phyloP scores from a whole-genome alignment of 2,113 vertebrate species.

The Boulengeromyrus knoepffleri region DNA sequence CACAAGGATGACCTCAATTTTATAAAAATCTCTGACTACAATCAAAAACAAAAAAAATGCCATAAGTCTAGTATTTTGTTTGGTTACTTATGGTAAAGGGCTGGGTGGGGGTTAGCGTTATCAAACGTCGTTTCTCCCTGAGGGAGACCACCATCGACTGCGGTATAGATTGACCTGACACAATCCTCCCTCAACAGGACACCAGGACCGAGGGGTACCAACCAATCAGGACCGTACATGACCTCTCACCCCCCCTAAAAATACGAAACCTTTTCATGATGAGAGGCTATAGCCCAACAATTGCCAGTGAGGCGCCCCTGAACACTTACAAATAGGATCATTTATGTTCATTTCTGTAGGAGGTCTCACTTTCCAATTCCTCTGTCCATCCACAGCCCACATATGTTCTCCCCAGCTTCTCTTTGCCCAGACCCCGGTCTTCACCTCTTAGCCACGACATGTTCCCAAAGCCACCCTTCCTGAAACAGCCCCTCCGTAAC shows the following conservation, averaged over 20 bases:
- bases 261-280: neutral
- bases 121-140: conserved; percentile 52
- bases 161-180: conserved; percentile 64
- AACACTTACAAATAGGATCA: neutral
- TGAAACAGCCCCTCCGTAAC: too few relatives aligned
- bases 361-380: neutral
- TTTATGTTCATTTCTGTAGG: neutral
- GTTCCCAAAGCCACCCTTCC: neutral
- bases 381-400: neutral
- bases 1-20: neutral
- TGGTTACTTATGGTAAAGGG: neutral
- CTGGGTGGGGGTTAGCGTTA: neutral
- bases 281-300: neutral
- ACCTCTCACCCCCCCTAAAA: neutral
- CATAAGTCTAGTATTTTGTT: neutral
- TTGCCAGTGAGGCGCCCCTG: neutral
- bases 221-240: neutral
- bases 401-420: neutral
- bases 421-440: neutral
- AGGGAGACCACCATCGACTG: conserved; percentile 64
- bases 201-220: neutral
- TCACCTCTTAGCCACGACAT: neutral
- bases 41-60: neutral
- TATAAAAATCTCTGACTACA: neutral
- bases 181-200: neutral